phyloP scores from a whole-genome alignment of 1,140 invertebrate species.

The Heliconius eleuchia region DNA sequence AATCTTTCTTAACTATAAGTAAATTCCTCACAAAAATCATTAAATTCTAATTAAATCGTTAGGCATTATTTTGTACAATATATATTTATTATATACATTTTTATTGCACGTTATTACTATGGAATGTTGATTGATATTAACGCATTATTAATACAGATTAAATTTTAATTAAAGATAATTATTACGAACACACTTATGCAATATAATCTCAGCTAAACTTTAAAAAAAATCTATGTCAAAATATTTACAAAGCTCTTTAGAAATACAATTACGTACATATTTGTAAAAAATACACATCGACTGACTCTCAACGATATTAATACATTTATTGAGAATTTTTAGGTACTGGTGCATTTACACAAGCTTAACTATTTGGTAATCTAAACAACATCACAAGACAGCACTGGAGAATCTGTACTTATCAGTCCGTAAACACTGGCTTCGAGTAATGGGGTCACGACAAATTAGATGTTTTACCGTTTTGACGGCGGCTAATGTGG shows the following conservation, averaged over 20 bases:
- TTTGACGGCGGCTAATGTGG: constrained; percentile 72
- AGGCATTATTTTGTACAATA: constrained; percentile 56
- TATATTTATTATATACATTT: constrained; percentile 62
- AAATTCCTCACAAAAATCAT: neutral
- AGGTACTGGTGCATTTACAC: constrained; percentile 59
- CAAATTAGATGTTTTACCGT: constrained; percentile 52
- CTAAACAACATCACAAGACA: constrained; percentile 70
- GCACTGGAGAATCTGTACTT: constrained; percentile 55
- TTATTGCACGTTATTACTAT: constrained; percentile 77
- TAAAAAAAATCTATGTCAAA: constrained; percentile 15
- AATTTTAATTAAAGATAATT: constrained; percentile 32
- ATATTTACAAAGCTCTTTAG: constrained; percentile 38
- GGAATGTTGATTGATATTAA: constrained; percentile 59
- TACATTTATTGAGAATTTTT: constrained; percentile 54
- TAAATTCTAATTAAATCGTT: constrained; percentile 31
- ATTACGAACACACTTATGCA: constrained; percentile 9
- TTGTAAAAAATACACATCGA: constrained; percentile 14
- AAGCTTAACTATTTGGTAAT: constrained; percentile 39
- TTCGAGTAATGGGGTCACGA: constrained; percentile 58
- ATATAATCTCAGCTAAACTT: constrained; percentile 7
- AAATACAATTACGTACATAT: constrained; percentile 19
- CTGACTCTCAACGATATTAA: constrained; percentile 26
- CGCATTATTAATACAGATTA: constrained; percentile 29
- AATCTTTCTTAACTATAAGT: neutral
- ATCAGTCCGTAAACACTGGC: constrained; percentile 36